A percentile compares a stretch with the other conserved stretches of the same genome.
Conservation (phyloP, 2,888 invertebrate species). For the Teleogryllus oceanicus region DNA sequence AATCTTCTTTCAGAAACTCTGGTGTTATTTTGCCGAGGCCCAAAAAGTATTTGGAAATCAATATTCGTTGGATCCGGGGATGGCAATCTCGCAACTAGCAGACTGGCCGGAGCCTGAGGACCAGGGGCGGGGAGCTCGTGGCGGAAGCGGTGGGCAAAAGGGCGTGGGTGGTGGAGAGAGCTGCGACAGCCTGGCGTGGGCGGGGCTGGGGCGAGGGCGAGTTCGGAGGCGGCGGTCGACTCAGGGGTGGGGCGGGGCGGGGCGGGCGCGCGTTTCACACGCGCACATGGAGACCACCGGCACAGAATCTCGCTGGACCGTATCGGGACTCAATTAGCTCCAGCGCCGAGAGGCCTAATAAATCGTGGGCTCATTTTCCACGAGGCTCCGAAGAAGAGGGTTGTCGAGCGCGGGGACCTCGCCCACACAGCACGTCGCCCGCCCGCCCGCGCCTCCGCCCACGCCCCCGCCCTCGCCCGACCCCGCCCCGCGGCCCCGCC, state of each 20-base stretch:
- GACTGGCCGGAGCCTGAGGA: too few species aligned
- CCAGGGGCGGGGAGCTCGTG: too few species aligned
- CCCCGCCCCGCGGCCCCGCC: not conserved
- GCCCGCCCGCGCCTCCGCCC: not conserved
- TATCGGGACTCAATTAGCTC: conserved; percentile 34
- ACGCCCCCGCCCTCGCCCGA: too few species aligned
- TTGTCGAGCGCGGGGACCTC: not conserved
- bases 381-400: not conserved
- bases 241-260: not conserved
- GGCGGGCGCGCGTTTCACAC: not conserved
- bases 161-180: too few species aligned
- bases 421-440: not conserved
- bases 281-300: conserved; percentile 32
- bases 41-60: too few species aligned
- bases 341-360: conserved; percentile 33
- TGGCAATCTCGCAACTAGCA: too few species aligned
- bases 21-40: too few species aligned
- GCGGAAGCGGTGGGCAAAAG: too few species aligned
- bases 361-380: conserved; percentile 35
- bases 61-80: too few species aligned
- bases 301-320: conserved; percentile 32
- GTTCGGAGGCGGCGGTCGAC: not conserved
- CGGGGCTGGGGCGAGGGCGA: not conserved
- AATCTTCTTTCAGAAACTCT: too few species aligned
- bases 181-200: not conserved